Percentiles rank a stretch among this genome's conserved stretches.
phyloP scores from a whole-genome alignment of 1,140 invertebrate genomes.

The Trypoxylus dichotomus region DNA sequence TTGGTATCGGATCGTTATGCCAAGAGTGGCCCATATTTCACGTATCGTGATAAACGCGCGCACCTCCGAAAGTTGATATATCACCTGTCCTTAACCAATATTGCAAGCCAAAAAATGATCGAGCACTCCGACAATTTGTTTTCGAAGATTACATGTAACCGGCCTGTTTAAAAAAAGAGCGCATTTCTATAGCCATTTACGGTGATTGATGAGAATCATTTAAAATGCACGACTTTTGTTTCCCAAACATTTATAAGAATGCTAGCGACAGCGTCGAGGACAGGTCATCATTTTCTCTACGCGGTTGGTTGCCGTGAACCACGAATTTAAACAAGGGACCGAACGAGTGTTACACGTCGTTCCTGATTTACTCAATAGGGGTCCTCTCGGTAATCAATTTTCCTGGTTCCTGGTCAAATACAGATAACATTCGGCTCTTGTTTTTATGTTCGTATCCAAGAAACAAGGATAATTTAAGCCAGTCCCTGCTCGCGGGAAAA shows the following conservation, averaged over 20 bases:
- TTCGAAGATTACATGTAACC: conserved; percentile 37
- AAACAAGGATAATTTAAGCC: conserved; percentile 25
- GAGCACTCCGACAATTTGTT: conserved; percentile 39
- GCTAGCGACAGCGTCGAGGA: conserved; percentile 30
- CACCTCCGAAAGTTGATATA: conserved; percentile 35
- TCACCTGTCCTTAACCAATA: conserved; percentile 40
- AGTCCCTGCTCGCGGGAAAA: not conserved
- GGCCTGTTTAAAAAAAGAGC: conserved; percentile 34
- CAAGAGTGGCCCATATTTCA: conserved; percentile 18
- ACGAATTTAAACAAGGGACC: conserved; percentile 37
- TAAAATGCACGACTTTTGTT: conserved; percentile 42
- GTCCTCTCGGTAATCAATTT: conserved; percentile 37
- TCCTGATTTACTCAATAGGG: conserved; percentile 38
- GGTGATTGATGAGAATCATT: conserved; percentile 39
- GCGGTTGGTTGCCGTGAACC: conserved; percentile 26
- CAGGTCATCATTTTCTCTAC: conserved; percentile 31
- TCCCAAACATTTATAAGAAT: conserved; percentile 36
- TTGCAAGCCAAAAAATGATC: conserved; percentile 39
- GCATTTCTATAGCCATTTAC: conserved; percentile 36
- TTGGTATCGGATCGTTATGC: conserved; percentile 15
- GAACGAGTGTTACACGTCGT: conserved; percentile 38
- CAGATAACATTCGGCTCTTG: conserved; percentile 29
- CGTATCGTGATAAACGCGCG: conserved; percentile 20
- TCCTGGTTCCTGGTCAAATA: conserved; percentile 36
- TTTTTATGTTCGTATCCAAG: conserved; percentile 20